Evolutionary conservation across 1,140 invertebrate species (phyloP).

Genomic region (Pseudobourletiella spinata): DNA sequence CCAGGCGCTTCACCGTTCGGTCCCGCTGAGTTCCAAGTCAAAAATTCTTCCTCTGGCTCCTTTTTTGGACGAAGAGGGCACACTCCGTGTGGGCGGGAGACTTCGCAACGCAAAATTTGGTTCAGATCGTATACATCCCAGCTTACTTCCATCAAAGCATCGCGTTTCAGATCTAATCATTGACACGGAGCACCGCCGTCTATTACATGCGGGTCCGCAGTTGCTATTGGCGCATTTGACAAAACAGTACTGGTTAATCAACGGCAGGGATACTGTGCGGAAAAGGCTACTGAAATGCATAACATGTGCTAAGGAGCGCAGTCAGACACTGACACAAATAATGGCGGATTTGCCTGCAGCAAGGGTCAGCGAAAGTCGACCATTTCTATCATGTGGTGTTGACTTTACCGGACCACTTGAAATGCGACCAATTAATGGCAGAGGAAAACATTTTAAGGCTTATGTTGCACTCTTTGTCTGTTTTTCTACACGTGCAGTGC

Average conservation of each 20-base stretch:
- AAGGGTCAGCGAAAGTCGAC: not conserved
- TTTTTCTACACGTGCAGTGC: slow-evolving; percentile 35
- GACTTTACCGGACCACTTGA: slow-evolving; percentile 24
- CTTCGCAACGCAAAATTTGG: slow-evolving; percentile 36
- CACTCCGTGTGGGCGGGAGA: slow-evolving; percentile 42
- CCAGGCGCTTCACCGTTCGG: not conserved
- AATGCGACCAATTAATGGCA: not conserved
- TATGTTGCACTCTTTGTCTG: slow-evolving; percentile 43
- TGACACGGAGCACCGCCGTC: slow-evolving; percentile 36
- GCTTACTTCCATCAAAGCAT: slow-evolving; percentile 36
- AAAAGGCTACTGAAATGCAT: slow-evolving; percentile 21
- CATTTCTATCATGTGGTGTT: not conserved
- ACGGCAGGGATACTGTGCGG: slow-evolving; percentile 11
- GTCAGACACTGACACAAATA: slow-evolving; percentile 29
- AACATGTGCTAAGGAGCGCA: slow-evolving; percentile 27
- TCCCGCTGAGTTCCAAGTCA: slow-evolving; percentile 25
- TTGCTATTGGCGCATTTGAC: slow-evolving; percentile 25
- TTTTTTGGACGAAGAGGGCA: slow-evolving; percentile 39
- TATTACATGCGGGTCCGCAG: slow-evolving; percentile 40
- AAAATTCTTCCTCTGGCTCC: slow-evolving; percentile 37
- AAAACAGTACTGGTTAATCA: slow-evolving; percentile 35
- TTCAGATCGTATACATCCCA: slow-evolving; percentile 36
- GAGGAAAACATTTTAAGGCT: not conserved
- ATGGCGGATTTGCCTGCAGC: slow-evolving; percentile 35
- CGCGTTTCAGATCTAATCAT: slow-evolving; percentile 39